phyloP scores from a whole-genome alignment of 2,888 invertebrate genomes.

The Callinectes sapidus region DNA sequence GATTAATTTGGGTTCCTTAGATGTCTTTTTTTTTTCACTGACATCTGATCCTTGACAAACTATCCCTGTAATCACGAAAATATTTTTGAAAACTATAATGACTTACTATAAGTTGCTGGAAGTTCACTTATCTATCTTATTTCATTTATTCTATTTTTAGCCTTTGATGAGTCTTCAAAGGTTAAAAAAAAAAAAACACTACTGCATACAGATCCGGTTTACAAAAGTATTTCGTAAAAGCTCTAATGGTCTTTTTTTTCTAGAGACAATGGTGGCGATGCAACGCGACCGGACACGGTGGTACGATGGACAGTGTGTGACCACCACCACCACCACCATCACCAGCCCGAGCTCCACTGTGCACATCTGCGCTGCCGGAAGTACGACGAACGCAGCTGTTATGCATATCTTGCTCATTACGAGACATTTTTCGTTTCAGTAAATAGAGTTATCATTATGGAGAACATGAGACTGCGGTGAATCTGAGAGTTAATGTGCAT shows the following conservation, averaged over 20 bases:
- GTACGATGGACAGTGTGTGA: constrained; percentile 13
- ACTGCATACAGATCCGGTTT: not conserved
- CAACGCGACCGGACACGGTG: not conserved
- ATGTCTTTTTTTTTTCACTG: too few species aligned
- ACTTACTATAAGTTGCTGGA: too few species aligned
- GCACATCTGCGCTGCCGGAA: not conserved
- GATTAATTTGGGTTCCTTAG: too few species aligned
- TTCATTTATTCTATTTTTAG: too few species aligned
- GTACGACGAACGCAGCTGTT: not conserved
- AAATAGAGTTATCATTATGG: not conserved
- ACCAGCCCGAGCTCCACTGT: not conserved
- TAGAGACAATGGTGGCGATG: not conserved
- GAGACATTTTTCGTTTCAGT: not conserved
- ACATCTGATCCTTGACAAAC: too few species aligned
- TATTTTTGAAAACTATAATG: too few species aligned
- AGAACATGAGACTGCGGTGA: not conserved
- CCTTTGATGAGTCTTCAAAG: too few species aligned
- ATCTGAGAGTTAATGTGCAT: not conserved
- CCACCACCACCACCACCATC: not conserved
- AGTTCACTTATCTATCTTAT: too few species aligned
- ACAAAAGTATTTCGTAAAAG: not conserved
- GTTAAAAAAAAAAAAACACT: not conserved
- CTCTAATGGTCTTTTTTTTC: not conserved
- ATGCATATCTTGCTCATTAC: not conserved
- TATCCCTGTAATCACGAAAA: too few species aligned